Evolutionary conservation across 2,113 vertebrate species (phyloP).

Genomic region (Tupaia tana): DNA sequence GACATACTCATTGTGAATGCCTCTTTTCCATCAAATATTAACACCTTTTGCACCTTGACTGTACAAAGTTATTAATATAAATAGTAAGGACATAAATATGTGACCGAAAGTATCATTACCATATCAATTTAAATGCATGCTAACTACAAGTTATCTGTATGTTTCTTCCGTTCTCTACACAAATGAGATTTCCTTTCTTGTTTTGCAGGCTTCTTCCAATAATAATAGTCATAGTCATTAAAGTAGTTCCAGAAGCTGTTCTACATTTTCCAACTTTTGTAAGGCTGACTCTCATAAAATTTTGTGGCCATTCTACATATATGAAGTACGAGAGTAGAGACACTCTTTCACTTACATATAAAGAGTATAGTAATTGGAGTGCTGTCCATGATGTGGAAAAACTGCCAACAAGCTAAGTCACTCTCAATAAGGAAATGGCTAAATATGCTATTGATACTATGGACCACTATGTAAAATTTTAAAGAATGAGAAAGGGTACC

Average conservation of each 20-base stretch:
- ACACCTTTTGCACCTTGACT: not conserved
- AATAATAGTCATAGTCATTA: not conserved
- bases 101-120: constrained; percentile 9
- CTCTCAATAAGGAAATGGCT: not conserved
- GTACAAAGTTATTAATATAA: not conserved
- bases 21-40: not conserved
- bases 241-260: not conserved
- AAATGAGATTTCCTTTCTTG: constrained; percentile 13
- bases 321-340: not conserved
- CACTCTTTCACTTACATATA: not conserved
- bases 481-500: not conserved
- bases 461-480: not conserved
- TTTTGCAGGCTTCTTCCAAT: constrained; percentile 17
- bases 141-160: not conserved
- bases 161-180: not conserved
- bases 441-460: not conserved
- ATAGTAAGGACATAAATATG: not conserved
- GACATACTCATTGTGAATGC: constrained; percentile 26
- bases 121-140: not conserved
- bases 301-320: not conserved
- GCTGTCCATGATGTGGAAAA: not conserved
- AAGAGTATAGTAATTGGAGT: not conserved
- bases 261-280: not conserved
- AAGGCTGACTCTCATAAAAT: not conserved
- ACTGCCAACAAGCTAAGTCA: not conserved